Evolutionary conservation across 2,888 invertebrate species (phyloP), one percentile per base, ranked within the genome.

Genomic region (Scotopteryx bipunctaria): DNA sequence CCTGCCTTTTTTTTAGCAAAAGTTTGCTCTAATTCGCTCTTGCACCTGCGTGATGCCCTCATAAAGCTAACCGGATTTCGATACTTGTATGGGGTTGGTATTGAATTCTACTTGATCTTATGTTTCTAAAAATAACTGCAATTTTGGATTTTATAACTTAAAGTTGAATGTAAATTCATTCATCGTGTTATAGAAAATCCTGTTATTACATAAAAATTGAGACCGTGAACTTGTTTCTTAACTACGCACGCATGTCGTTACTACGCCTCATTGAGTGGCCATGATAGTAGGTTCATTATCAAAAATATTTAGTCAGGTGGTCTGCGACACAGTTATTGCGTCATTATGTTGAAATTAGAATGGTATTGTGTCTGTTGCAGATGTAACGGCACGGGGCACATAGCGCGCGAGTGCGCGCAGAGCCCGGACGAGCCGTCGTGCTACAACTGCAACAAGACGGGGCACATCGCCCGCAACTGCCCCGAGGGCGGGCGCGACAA

Each of bases 381-480:
- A 81, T 98, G 97, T 92, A 97, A 96, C 90, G 96, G 96, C 72
- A 94, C 96, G 78, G 98, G 97, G 57, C 97, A 97, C 91, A 97
- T 97, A 91, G 97, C 97, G 72, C 96, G 96, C 82, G 96, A 97
- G 90, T 97, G 97, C 90, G 94, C 95, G 76, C 96, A 96, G 91
- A 93, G 91, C 73, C 93, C 94, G 61, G 94, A 94, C 78, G 93
- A 93, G 86, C 94, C 96, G 85, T 96, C 96, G 74, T 98, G 98
- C 92, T 98, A 98, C 93, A 98, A 96, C 90, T 98, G 98, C 93
- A 96, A 96, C 91, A 96, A 97, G 92, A 94, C 95, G 64, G 98
- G 97, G 69, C 98, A 98, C 92, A 95, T 98, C 82, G 97, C 95
- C 56, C 94, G 95, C 77, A 94, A 94, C 89, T 96, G 95, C 91